A percentile compares a stretch with the other conserved stretches of the same genome.
Conservation (phyloP, 2,888 invertebrate genomes). For the Rhogogaster chlorosoma region DNA sequence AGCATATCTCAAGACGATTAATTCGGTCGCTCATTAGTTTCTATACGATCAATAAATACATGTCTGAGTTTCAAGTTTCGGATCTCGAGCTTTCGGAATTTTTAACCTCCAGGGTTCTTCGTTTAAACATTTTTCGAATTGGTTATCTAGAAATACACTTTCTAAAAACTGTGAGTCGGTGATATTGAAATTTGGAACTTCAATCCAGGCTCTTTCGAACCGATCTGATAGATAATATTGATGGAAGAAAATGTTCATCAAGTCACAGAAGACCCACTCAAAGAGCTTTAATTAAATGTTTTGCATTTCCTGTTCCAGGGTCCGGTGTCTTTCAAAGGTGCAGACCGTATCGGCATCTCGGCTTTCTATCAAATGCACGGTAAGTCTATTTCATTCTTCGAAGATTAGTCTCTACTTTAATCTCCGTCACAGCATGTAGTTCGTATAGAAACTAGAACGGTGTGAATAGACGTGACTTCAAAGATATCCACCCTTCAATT, state of each 20-base stretch:
- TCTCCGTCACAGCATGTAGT: background rate
- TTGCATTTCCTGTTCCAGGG: slow-evolving; percentile 82
- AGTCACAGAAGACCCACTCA: background rate
- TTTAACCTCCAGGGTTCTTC: too few relatives aligned
- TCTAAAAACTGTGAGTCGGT: too few relatives aligned
- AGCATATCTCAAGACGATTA: too few relatives aligned
- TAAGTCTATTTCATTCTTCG: slow-evolving; percentile 69
- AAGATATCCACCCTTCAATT: background rate
- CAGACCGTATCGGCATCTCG: slow-evolving; percentile 92
- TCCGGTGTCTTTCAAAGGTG: slow-evolving; percentile 92
- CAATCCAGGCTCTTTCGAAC: background rate
- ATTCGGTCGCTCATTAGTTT: too few relatives aligned
- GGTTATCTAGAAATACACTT: too few relatives aligned
- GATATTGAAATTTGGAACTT: too few relatives aligned
- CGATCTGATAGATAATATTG: background rate
- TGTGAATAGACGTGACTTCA: background rate
- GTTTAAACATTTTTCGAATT: too few relatives aligned
- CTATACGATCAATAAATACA: too few relatives aligned
- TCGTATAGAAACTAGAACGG: background rate
- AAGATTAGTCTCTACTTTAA: background rate
- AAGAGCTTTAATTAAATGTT: slow-evolving; percentile 5
- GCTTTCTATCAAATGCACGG: slow-evolving; percentile 94
- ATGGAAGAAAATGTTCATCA: background rate
- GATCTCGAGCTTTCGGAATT: too few relatives aligned
- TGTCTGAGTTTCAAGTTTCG: too few relatives aligned